Evolutionary conservation across 2,113 vertebrate species (phyloP), one percentile per base, ranked within the genome.

Genomic region (Anser cygnoides): DNA sequence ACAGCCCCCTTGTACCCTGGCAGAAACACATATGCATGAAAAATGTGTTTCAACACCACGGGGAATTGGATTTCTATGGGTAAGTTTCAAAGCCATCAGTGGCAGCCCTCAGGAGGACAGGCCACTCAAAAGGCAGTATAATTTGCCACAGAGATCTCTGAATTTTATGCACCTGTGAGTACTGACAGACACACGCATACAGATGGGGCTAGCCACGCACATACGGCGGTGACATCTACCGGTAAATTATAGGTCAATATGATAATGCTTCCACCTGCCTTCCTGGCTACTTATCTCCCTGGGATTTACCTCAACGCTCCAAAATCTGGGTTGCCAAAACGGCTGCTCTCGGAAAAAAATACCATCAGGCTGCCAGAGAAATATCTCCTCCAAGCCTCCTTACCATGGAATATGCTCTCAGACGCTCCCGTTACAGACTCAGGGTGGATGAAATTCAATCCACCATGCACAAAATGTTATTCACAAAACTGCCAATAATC

Each of bases 391-490:
- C 26, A 63, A 55, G 74, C 23, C 59, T 68, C 17, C 35, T 33
- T 33, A 8, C 5, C 2, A 3, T 44, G 2, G 3, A 39, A 49
- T 50, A 31, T 25, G 25, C 23, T 16, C 12, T 39, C 37, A 70
- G 33, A 49, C 9, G 28, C 28, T 57, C 20, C 41, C 31, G 55
- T 44, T 9, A 4, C 0, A 10, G 77, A 7, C 25, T 86, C 37
- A 21, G 37, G 31, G 17, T 55, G 79, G 46, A 37, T 3, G 1
- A 75, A 74, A 84, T 39, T 74, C 68, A 78, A 26, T 33, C 14
- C 14, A 39, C 46, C 0, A 0, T 19, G 41, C 29, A 20, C 5
- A 33, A 26, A 46, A 57, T 52, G 46, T 43, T 55, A 39, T 35
- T 91, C 20, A 59, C 37, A 43, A 59, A 86, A 25, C 41, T 35